These are phyloP conservation scores for Heliconius ethilla DNA, from an alignment of 2,888 invertebrate species.

Conservation along the genomic window DNA sequence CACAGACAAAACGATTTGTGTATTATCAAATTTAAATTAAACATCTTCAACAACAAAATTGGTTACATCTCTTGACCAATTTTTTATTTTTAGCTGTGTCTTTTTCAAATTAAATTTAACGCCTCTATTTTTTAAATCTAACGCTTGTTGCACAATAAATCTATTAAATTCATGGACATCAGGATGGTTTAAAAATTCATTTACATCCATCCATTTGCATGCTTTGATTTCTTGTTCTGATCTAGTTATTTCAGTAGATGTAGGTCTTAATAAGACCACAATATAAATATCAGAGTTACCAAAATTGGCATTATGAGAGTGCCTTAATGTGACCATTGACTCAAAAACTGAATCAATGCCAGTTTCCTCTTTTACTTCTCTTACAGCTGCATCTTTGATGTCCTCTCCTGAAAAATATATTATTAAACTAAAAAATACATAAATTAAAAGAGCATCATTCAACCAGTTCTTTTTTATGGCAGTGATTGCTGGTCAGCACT, in stretches of 20 bases:
- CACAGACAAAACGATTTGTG: neutral
- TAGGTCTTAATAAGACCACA: slow-evolving; percentile 87
- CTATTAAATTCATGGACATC: slow-evolving; percentile 88
- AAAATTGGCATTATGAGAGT: slow-evolving; percentile 88
- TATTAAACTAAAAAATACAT: too few species aligned
- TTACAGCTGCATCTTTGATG: slow-evolving; percentile 88
- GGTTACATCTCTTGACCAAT: slow-evolving; percentile 22
- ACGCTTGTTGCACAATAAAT: slow-evolving; percentile 84
- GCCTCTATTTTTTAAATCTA: slow-evolving; percentile 84
- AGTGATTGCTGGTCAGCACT: too few species aligned
- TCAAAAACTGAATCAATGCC: slow-evolving; percentile 89
- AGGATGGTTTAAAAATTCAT: slow-evolving; percentile 87
- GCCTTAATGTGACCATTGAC: slow-evolving; percentile 89
- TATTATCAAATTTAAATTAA: neutral
- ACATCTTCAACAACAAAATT: slow-evolving; percentile 25
- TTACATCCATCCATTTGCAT: slow-evolving; percentile 91
- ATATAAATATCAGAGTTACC: slow-evolving; percentile 94
- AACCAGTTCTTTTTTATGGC: too few species aligned
- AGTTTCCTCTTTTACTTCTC: slow-evolving; percentile 96
- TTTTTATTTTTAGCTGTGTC: slow-evolving; percentile 52
- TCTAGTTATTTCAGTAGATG: slow-evolving; percentile 83
- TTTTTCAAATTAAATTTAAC: slow-evolving; percentile 82
- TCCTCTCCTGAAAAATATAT: slow-evolving; percentile 85
- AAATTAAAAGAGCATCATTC: too few species aligned
- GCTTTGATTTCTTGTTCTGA: slow-evolving; percentile 90